phyloP scores from a whole-genome alignment of 2,888 invertebrate species.

The Spilarctia lutea region DNA sequence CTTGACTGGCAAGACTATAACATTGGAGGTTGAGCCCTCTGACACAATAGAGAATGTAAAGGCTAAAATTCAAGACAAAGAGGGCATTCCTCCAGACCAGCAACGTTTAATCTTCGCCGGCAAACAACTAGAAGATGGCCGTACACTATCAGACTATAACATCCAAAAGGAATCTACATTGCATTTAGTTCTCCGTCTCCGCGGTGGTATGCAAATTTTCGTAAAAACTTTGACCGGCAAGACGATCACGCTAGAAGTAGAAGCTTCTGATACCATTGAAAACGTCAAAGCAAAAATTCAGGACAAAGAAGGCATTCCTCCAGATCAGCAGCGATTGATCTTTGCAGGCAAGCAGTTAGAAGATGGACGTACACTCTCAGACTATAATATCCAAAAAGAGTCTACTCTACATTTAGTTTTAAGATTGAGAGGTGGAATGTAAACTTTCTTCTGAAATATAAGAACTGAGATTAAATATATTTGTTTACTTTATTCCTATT shows the following conservation, averaged over 20 bases:
- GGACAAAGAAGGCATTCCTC: constrained; percentile 30
- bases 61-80: constrained; percentile 43
- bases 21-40: constrained; percentile 35
- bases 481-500: not conserved
- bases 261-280: constrained; percentile 27
- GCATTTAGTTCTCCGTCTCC: constrained; percentile 30
- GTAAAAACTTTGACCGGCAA: constrained; percentile 30
- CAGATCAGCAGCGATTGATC: constrained; percentile 30
- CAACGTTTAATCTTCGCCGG: constrained; percentile 43
- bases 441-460: constrained; percentile 21
- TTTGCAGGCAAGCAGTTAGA: constrained; percentile 31
- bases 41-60: constrained; percentile 46
- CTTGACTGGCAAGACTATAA: constrained; percentile 38
- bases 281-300: constrained; percentile 34
- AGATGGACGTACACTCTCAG: constrained; percentile 28
- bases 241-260: constrained; percentile 27
- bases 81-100: constrained; percentile 43
- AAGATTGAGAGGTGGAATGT: constrained; percentile 31
- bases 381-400: constrained; percentile 33
- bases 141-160: constrained; percentile 34
- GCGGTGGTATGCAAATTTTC: constrained; percentile 36
- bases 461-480: not conserved
- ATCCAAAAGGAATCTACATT: constrained; percentile 42
- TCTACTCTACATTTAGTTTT: constrained; percentile 29
- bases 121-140: constrained; percentile 39